Evolutionary conservation across 2,113 vertebrate species (phyloP).

Genomic region (Cervus canadensis): DNA sequence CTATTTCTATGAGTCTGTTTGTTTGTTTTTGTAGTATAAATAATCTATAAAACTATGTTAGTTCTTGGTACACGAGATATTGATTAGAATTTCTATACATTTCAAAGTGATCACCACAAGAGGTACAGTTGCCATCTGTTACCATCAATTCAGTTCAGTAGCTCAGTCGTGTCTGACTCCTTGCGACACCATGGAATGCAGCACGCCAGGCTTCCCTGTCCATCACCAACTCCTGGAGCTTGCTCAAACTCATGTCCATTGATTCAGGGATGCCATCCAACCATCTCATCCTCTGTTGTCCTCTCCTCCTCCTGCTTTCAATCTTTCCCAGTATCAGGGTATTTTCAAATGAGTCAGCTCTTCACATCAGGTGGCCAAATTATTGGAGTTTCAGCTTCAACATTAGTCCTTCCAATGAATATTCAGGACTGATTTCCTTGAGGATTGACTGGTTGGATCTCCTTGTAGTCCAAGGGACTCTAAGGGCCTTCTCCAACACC

Average conservation of each 20-base stretch:
- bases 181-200: not conserved
- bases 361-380: not conserved
- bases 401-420: not conserved
- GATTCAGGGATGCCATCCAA: not conserved
- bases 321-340: not conserved
- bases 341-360: not conserved
- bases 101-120: not conserved
- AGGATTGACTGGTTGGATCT: not conserved
- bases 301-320: not conserved
- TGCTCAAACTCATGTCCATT: not conserved
- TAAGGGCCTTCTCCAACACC: not conserved
- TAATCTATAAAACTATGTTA: not conserved
- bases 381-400: not conserved
- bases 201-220: not conserved
- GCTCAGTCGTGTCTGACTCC: not conserved
- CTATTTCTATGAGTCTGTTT: not conserved
- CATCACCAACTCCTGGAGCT: not conserved
- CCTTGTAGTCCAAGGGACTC: not conserved
- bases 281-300: not conserved
- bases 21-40: not conserved
- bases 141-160: not conserved
- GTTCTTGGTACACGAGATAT: not conserved
- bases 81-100: not conserved
- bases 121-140: not conserved
- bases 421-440: not conserved